These are phyloP conservation scores for Yponomeuta malinellus DNA, from an alignment of 2,888 invertebrate genomes.

Conservation along the genomic window DNA sequence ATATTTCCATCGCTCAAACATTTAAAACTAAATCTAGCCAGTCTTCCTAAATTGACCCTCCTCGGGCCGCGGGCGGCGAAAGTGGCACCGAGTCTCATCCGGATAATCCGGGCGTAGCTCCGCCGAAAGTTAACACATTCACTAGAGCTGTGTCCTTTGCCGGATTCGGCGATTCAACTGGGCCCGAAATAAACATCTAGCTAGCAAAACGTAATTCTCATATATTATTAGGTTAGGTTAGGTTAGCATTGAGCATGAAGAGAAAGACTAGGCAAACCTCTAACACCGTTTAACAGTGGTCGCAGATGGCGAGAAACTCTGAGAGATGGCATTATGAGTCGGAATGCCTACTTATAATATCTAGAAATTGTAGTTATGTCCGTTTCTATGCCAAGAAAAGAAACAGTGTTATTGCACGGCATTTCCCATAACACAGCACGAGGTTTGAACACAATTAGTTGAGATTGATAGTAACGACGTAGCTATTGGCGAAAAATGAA, in stretches of 20 bases:
- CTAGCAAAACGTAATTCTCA: neutral
- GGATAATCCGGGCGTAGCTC: conserved; percentile 54
- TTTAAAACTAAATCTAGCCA: neutral
- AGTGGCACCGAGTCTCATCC: conserved; percentile 47
- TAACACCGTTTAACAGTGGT: too few relatives aligned
- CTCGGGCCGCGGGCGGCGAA: conserved; percentile 31
- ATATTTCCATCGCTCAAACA: neutral
- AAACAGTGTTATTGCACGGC: neutral
- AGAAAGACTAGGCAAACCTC: too few relatives aligned
- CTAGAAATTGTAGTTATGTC: too few relatives aligned
- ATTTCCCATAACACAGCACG: neutral
- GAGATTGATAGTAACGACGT: neutral
- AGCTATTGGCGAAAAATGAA: neutral
- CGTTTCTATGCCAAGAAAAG: too few relatives aligned
- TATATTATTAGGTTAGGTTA: too few relatives aligned
- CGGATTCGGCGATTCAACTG: neutral
- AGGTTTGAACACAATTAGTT: neutral
- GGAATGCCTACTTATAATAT: too few relatives aligned
- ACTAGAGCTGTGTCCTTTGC: conserved; percentile 38
- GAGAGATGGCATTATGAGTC: too few relatives aligned
- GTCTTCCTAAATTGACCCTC: conserved; percentile 22
- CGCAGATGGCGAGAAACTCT: too few relatives aligned
- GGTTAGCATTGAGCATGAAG: too few relatives aligned
- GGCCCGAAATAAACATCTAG: conserved; percentile 13
- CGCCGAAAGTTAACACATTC: conserved; percentile 32